Base-by-base conservation (phyloP, 2,888 invertebrate species). In the Patella ulyssiponensis region DNA sequence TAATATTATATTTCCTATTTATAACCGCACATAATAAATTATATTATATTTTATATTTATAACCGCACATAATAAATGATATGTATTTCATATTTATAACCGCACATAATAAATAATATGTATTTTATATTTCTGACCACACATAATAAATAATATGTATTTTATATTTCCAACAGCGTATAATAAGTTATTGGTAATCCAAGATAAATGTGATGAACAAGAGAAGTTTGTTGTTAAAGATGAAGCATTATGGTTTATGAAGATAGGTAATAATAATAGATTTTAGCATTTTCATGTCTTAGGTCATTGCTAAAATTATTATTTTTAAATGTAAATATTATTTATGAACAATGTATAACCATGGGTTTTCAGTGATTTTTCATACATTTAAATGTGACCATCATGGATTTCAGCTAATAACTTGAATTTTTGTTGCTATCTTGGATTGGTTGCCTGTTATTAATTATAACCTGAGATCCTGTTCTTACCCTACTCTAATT, bases 231-330 rank as follows among this genome's bases (percentile, higher is more conserved):
- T 81, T n/a, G 73, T 86, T 4, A 81, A 84, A 69, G 84, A 84
- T 58, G 90, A 90, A 77, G 86, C 88, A 9, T 81, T 81, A n/a
- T 90, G 90, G 90, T 90, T 90, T 78, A 88, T 89, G 86, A 90
- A 89, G 83, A 88, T 90, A 72, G 86, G 90, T 89, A 82, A 79
- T 77, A 44, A 17, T 44, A 20, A 23, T 69, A 51, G 58, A 33
- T 77, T 74, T 9, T 9, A 44, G 7, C 44, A 9, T 9, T 44
- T 44, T 44, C 44, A 44, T 44, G 17, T 17, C 23, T 44, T 64
- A 33, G 15, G 17, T 23, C 15, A 20, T 58, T 71, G 12, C 54
- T n/a, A 69, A 27, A 27, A 3, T 69, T 69, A 69, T 14, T 14
- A 17, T 69, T 17, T 23, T 69, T 69, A 69, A 23, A 14, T 23